Evolutionary conservation across 1,140 invertebrate species (phyloP), one percentile per base, ranked within the genome.

Genomic region (Microplitis mediator): DNA sequence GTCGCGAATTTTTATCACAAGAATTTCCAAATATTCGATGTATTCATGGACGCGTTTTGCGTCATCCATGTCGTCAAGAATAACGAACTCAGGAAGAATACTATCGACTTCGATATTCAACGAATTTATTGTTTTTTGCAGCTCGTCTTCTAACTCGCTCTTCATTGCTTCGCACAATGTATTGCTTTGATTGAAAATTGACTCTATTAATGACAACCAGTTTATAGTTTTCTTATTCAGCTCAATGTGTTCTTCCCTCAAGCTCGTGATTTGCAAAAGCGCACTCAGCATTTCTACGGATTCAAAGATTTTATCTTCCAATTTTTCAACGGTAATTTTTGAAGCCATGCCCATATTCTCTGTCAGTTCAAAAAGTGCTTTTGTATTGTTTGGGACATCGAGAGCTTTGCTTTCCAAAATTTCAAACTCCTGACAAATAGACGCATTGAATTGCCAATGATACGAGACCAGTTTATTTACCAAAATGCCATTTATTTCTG

Each of bases 121-220:
- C 4, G 88, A 82, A 50, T 89, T 90, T 45, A 90, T 88, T 60
- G 86, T 86, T 50, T 87, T 87, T 31, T 89, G 83, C 51, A 93
- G 78, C 11, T 86, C 86, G 68, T 91, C 89, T 80, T 93, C 92
- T 60, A 92, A 88, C 45, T 89, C 87, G 61, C 87, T 88, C 79
- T 91, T 92, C 73, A 89, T 90, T 4, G 88, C 87, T 77, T 93
- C 91, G 34, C 91, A 87, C 16, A 91, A 83, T 63, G 82, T 84
- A 34, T 87, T 86, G 56, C 86, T 88, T 64, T 88, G 84, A 16
- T 79, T 81, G 63, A 90, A 87, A 2, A 89, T 79, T 4, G 88
- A 85, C 23, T 86, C 81, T n/a, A 90, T 88, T 16, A 81, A 80
- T 35, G 80, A 73, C 5, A 89, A 76, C 88, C 89, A 90, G 35